A percentile compares a stretch with the other conserved stretches of the same genome.
Evolutionary conservation across 2,113 vertebrate genomes (phyloP).

Genomic region (Zosterops japonicus): DNA sequence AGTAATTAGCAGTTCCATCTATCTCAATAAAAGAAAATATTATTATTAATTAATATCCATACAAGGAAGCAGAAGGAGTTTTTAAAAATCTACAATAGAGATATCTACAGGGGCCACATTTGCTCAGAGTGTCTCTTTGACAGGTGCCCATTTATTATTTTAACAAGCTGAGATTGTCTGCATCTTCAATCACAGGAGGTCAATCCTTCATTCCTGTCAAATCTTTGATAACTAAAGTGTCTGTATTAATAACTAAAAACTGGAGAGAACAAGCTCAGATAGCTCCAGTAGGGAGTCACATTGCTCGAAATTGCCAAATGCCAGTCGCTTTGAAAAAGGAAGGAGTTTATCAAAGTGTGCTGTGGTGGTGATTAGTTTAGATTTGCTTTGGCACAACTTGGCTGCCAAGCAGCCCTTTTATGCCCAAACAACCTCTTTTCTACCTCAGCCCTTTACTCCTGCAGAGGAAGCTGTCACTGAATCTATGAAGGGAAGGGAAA

Average conservation of each 20-base stretch:
- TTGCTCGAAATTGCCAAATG: not conserved
- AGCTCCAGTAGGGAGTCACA: not conserved
- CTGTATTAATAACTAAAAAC: conserved; percentile 65
- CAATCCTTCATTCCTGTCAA: conserved; percentile 64
- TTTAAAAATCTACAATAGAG: conserved; percentile 65
- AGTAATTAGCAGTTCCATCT: conserved; percentile 73
- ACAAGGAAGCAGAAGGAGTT: conserved; percentile 55
- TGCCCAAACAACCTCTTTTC: not conserved
- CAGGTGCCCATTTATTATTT: conserved; percentile 69
- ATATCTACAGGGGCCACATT: conserved; percentile 69
- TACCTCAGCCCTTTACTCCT: not conserved
- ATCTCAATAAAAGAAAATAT: conserved; percentile 75
- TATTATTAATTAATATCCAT: conserved; percentile 78
- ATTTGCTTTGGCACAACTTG: not conserved
- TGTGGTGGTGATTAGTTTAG: not conserved
- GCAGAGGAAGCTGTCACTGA: not conserved
- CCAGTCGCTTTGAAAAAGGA: not conserved
- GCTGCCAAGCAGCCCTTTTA: not conserved
- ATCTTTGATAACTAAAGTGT: conserved; percentile 62
- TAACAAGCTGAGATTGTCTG: conserved; percentile 64
- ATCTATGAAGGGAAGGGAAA: not conserved
- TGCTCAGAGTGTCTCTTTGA: conserved; percentile 66
- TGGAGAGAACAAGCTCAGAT: conserved; percentile 12
- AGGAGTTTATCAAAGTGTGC: not conserved
- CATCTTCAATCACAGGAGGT: conserved; percentile 49